Conservation (phyloP, 2,113 vertebrate genomes). For the Mustelus asterias region DNA sequence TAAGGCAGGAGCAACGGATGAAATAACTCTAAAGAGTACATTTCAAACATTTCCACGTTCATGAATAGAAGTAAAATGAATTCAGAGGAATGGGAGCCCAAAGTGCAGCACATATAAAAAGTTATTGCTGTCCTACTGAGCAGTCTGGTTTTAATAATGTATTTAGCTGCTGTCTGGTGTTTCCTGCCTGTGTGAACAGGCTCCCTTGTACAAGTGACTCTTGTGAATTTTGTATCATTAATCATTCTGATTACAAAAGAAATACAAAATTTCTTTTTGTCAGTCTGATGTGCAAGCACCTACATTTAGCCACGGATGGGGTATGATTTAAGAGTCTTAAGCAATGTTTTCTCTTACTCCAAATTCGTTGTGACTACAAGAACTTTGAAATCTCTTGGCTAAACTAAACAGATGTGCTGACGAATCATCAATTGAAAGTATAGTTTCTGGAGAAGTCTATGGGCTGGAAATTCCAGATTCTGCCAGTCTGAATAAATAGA, state of each 20-base stretch:
- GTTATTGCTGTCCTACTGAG: constrained; percentile 29
- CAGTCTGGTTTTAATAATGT: constrained; percentile 37
- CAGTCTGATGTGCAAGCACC: constrained; percentile 25
- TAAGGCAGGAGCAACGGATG: neutral
- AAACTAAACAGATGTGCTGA: constrained; percentile 35
- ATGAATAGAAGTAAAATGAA: constrained; percentile 31
- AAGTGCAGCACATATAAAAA: constrained; percentile 18
- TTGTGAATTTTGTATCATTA: constrained; percentile 34
- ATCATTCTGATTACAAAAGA: constrained; percentile 38
- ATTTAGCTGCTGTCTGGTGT: constrained; percentile 38
- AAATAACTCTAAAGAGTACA: neutral
- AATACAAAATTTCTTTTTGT: constrained; percentile 27
- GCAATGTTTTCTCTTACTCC: neutral
- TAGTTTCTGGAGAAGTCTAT: neutral
- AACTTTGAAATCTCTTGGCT: constrained; percentile 14
- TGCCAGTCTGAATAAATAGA: neutral
- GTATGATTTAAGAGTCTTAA: constrained; percentile 20
- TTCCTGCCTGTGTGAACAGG: constrained; percentile 36
- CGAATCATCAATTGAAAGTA: neutral
- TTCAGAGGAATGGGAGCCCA: constrained; percentile 7
- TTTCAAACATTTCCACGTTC: constrained; percentile 17
- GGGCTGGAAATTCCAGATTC: neutral
- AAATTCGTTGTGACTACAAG: neutral
- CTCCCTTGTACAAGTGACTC: constrained; percentile 35
- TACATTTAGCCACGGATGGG: constrained; percentile 9